Evolutionary conservation across 92 coral and sea anemone genomes (phyloP), one percentile per base, ranked within the genome.

Genomic region (Epizoanthus ramosus): DNA sequence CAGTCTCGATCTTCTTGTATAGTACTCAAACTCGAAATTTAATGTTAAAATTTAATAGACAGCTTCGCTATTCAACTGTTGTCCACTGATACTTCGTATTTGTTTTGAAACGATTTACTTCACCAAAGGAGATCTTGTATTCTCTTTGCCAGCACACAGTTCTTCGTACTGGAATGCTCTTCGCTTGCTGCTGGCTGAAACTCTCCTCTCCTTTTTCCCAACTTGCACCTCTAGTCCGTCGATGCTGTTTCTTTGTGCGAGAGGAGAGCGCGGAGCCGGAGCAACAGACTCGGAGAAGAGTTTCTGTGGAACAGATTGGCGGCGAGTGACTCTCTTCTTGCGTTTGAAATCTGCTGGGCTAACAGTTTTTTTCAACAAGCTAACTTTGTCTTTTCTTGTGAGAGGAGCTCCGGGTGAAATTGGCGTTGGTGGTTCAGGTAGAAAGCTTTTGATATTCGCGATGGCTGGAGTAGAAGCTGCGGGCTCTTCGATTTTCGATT

Each of bases 281-380:
- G 87, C 89, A 45, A 86, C 93, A 9, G 86, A 87, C 74, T 93
- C 98, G 17, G 94, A 83, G 80, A 93, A 93, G 53, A 93, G 85
- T 73, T 93, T 91, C 76, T 93, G 98, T 63, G 93, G 98, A 63
- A 93, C 87, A 5, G 98, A 91, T 22, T 91, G 91, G 21, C 94
- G 90, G 31, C 95, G 88, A 31, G 88, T 63, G 22, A 68, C 57
- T 47, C 94, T 79, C 23, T 87, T 87, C 84, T 69, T 86, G 33
- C 94, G 80, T 66, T 83, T 91, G 69, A 87, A 81, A 74, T 91
- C 98, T 22, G 87, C 85, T 3, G 98, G 98, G 43, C 94, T 91
- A 10, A 86, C 69, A 13, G 94, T 91, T 61, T 88, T 89, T 79
- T 96, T 96, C 31, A 96, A 60, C 63, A 94, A 81, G 16, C 88